Percentiles rank a stretch among this genome's conserved stretches.
phyloP scores from a whole-genome alignment of 2,113 vertebrate species.

The Laterallus jamaicensis region DNA sequence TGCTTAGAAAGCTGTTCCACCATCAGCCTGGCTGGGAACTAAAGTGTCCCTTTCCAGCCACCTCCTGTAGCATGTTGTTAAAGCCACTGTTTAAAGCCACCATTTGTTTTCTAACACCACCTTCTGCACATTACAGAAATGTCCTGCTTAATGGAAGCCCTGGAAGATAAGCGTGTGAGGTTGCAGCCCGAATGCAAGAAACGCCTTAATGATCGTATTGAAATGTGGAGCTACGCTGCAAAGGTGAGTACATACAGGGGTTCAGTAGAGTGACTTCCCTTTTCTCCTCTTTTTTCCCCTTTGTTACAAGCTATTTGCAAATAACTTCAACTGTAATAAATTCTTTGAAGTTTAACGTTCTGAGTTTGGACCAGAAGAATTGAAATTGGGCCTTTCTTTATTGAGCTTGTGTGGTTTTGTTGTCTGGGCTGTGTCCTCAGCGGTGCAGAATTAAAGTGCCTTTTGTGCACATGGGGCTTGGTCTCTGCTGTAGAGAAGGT shows the following conservation, averaged over 20 bases:
- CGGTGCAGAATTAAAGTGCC: not conserved
- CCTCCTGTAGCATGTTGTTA: fast-evolving
- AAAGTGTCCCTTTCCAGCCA: not conserved
- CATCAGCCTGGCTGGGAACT: not conserved
- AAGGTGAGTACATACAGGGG: constrained; percentile 78
- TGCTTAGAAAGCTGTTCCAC: not conserved
- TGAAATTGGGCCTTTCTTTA: not conserved
- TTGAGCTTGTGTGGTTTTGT: not conserved
- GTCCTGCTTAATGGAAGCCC: constrained; percentile 96
- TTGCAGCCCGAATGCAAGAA: constrained; percentile 98
- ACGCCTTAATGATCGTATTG: constrained; percentile 94
- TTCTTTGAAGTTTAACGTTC: not conserved
- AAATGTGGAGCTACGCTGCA: constrained; percentile 98
- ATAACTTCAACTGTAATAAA: not conserved
- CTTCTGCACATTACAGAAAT: constrained; percentile 81
- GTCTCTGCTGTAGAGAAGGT: not conserved
- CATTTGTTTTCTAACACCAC: not conserved
- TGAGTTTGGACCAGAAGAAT: not conserved
- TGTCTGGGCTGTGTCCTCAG: not conserved
- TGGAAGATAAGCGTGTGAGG: constrained; percentile 95
- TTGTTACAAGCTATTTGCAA: not conserved
- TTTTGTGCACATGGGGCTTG: not conserved
- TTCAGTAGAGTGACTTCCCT: not conserved
- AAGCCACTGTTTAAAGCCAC: not conserved
- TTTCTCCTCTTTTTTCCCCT: not conserved